phyloP scores from a whole-genome alignment of 92 coral and sea anemone species.

The Pocillopora meandrina region DNA sequence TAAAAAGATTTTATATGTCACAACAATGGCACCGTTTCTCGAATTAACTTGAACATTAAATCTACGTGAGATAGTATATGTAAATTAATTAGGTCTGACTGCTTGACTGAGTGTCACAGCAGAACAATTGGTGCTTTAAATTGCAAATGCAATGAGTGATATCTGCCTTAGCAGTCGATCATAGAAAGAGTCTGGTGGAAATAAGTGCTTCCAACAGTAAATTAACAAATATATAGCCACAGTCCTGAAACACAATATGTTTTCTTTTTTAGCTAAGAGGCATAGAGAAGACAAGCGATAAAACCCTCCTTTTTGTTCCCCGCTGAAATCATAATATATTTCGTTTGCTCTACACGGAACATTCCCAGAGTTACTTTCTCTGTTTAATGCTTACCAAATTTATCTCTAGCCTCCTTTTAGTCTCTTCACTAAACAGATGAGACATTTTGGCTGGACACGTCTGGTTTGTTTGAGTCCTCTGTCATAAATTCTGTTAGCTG shows the following conservation, averaged over 20 bases:
- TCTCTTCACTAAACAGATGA: constrained; percentile 34
- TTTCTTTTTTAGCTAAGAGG: not conserved
- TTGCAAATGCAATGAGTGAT: not conserved
- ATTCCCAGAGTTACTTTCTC: not conserved
- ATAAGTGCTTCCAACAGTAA: too few relatives aligned
- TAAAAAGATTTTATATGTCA: not conserved
- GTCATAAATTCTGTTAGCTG: not conserved
- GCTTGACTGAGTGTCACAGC: not conserved
- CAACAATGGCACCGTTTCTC: not conserved
- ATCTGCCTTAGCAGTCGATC: not conserved
- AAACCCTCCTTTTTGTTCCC: not conserved
- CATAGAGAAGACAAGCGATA: too few relatives aligned
- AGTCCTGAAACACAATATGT: not conserved
- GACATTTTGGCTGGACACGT: constrained; percentile 5
- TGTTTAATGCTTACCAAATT: constrained; percentile 23
- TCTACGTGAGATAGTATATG: not conserved
- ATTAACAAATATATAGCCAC: too few relatives aligned
- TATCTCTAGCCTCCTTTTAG: constrained; percentile 25
- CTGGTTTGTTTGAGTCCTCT: not conserved
- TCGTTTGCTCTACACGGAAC: constrained; percentile 4
- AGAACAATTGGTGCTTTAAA: not conserved
- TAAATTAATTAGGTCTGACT: not conserved
- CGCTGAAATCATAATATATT: not conserved
- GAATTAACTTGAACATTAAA: not conserved
- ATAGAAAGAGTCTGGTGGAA: too few relatives aligned